Conservation (phyloP, 2,888 invertebrate genomes). For the Abscondita cerata region DNA sequence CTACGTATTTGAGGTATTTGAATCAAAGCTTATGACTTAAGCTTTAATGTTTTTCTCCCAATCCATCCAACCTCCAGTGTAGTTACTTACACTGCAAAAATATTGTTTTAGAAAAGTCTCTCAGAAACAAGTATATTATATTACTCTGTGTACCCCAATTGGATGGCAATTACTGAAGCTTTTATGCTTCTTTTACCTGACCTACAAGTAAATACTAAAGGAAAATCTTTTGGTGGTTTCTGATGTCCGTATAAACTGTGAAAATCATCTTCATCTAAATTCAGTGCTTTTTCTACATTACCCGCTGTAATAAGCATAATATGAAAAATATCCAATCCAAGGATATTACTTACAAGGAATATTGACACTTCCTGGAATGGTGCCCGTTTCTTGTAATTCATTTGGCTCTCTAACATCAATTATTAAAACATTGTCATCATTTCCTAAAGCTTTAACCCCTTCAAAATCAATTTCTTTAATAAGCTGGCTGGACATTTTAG, state of each 20-base stretch:
- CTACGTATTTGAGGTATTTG: no score
- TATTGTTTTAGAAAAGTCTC: no score
- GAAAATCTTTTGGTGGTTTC: conserved; percentile 66
- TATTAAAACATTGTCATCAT: conserved; percentile 62
- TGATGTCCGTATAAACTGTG: conserved; percentile 62
- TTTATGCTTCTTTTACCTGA: conserved; percentile 70
- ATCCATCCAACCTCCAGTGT: conserved; percentile 60
- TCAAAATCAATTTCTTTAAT: conserved; percentile 49
- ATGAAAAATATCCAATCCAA: conserved; percentile 1
- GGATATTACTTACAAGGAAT: conserved; percentile 70
- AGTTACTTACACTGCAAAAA: conserved; percentile 57
- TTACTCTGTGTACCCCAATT: conserved; percentile 69
- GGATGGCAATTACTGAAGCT: conserved; percentile 66
- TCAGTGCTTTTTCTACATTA: conserved; percentile 59
- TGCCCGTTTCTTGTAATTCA: conserved; percentile 73
- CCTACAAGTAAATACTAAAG: conserved; percentile 74
- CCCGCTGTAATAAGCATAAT: conserved; percentile 60
- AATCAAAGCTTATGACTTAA: no score
- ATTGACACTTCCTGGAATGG: conserved; percentile 76
- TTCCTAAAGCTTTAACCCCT: conserved; percentile 60
- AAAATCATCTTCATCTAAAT: conserved; percentile 63
- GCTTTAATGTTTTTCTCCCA: conserved; percentile 55
- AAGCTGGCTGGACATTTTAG: conserved; percentile 7
- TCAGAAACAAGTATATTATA: no score
- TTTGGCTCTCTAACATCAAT: conserved; percentile 80